Evolutionary conservation across 2,113 vertebrate genomes (phyloP), one percentile per base, ranked within the genome.

Genomic region (Daubentonia madagascariensis): DNA sequence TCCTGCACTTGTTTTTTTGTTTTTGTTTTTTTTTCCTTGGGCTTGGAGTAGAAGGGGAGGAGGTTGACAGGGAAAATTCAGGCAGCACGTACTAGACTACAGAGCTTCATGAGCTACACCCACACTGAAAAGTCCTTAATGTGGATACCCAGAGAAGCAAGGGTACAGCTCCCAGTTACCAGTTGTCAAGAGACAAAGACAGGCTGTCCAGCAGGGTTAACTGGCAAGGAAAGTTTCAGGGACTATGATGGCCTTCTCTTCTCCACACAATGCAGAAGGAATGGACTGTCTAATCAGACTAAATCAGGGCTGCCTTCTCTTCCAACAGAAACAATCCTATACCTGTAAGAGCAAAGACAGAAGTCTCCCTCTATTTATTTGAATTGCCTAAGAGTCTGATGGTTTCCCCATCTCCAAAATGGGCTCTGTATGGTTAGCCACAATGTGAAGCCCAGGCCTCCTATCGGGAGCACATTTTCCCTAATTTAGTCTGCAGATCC

Each of bases 171-270:
- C 43, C 67, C 83, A 32, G 25, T 2, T 7, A 1, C 85, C 48
- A 40, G 48, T 9, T 40, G 43, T 50, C 73, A 63, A 75, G 70
- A 43, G 68, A 92, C 89, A 76, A 43, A 92, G 76, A n/a, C 79
- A n/a, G 59, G 30, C 18, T 52, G 65, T 87, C 54, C 17, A 1
- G 13, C n/a, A 78, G 88, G 57, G 65, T 9, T 22, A 18, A 10
- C 65, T 10, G 25, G 45, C 48, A 52, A 48, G 32, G 40, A 57
- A 48, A 9, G 70, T 22, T 32, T 30, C 3, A 3, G 11, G 28
- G 63, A 59, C 9, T 1, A 3, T 0, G 13, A 59, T 7, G 70
- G 54, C 16, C n/a, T 57, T 9, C 68, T 68, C n/a, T 67, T 28
- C 45, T 8, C 35, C 10, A 48, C 17, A n/a, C 12, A 17, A 9